Percentiles rank a stretch among this genome's conserved stretches.
phyloP scores from a whole-genome alignment of 2,888 invertebrate genomes.

The Nemotelus pantherinus region DNA sequence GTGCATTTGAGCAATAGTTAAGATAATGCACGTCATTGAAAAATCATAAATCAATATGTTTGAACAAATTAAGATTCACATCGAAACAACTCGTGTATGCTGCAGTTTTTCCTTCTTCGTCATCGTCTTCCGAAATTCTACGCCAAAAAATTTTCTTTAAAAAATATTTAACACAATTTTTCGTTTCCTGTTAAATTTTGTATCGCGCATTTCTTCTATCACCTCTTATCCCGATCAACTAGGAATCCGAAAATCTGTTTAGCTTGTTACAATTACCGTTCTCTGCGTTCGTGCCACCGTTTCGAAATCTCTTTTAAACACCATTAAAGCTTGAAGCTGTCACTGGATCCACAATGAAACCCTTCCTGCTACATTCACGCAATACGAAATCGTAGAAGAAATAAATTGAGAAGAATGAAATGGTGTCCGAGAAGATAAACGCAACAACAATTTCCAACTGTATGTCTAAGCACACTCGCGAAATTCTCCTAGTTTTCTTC shows the following conservation, averaged over 20 bases:
- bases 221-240: too few relatives aligned
- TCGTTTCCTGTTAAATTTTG: too few relatives aligned
- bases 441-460: conserved; percentile 2
- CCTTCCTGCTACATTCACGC: neutral
- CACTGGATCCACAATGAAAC: neutral
- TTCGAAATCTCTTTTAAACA: conserved; percentile 15
- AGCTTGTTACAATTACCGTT: conserved; percentile 25
- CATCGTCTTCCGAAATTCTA: too few relatives aligned
- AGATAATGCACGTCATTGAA: too few relatives aligned
- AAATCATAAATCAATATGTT: too few relatives aligned
- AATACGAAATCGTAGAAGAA: conserved; percentile 1
- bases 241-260: conserved; percentile 31
- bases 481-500: neutral
- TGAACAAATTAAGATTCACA: too few relatives aligned
- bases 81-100: too few relatives aligned
- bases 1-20: too few relatives aligned
- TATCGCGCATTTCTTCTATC: too few relatives aligned
- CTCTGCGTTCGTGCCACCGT: neutral
- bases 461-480: neutral
- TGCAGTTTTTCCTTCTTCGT: too few relatives aligned
- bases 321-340: conserved; percentile 30
- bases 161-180: too few relatives aligned
- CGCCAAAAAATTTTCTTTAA: too few relatives aligned
- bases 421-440: neutral
- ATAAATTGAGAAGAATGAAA: neutral